Base-by-base conservation (phyloP, 2,888 invertebrate genomes). In the Tinea pellionella region DNA sequence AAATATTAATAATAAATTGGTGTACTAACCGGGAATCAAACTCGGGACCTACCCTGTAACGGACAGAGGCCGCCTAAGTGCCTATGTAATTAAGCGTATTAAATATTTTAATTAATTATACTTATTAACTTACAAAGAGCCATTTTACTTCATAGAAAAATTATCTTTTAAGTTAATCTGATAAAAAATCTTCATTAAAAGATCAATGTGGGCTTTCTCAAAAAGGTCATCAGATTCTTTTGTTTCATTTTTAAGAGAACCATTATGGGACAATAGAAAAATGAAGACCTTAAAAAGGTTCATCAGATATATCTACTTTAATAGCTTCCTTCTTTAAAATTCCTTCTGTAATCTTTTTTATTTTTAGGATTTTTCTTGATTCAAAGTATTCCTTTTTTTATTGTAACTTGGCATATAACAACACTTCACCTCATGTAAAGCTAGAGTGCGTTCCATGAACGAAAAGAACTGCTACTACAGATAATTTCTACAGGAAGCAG, bases 181-280 rank as follows among this genome's bases (percentile, higher is more conserved):
- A 55, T 55, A 24, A 55, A 55, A 47, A 55, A 19, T 55, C 24
- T 55, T 55, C 55, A 55, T 55, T 55, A 55, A 55, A 55, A 55
- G 55, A 55, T 55, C 55, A 55, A 19, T 19, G 55, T 8, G 55
- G 19, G 55, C 55, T n/a, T 29, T 55, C 55, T 24, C 6, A 18
- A 29, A 55, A 18, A 55, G 55, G 47, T 55, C 8, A 9, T 24
- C 24, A 11, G 29, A 55, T 55, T 55, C 55, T 55, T 55, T 55
- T 55, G 55, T 55, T 55, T 13, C 9, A 16, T 55, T 29, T 55
- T 55, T 55, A 55, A 55, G 55, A 24, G 16, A 24, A 29, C 55
- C 55, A 55, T 55, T 55, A 55, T 13, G 29, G 4, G 24, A 55
- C 55, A 55, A 55, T 55, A 55, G 55, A 55, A 24, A 19, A 55